Percentiles rank a stretch among this genome's conserved stretches.
Conservation (phyloP, 2,113 vertebrate genomes). For the Steatornis caripensis region DNA sequence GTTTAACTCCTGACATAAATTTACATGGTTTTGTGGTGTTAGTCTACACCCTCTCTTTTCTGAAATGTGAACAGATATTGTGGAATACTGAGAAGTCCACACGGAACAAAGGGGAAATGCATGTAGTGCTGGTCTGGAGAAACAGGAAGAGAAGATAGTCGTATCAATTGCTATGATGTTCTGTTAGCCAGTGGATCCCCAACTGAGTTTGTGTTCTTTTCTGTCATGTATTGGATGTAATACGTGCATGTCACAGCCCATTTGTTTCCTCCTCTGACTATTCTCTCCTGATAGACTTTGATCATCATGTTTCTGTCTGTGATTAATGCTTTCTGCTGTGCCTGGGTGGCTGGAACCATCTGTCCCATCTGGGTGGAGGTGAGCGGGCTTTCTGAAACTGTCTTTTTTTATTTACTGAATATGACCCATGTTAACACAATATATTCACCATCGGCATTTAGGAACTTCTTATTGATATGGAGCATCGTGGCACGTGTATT, state of each 20-base stretch:
- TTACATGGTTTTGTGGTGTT: neutral
- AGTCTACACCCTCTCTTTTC: neutral
- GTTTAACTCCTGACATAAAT: neutral
- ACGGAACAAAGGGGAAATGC: neutral
- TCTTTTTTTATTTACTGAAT: neutral
- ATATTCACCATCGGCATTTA: neutral
- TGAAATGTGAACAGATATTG: slow-evolving; percentile 1
- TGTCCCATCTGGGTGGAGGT: neutral
- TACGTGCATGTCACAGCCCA: neutral
- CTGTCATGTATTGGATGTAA: fast-evolving
- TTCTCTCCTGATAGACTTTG: neutral
- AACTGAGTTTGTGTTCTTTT: neutral
- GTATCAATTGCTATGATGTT: neutral
- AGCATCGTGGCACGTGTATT: too few relatives aligned
- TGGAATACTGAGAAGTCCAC: neutral
- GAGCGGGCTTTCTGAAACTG: neutral
- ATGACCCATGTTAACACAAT: neutral
- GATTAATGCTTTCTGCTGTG: neutral
- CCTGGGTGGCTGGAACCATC: neutral
- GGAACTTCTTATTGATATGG: neutral
- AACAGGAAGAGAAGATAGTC: neutral
- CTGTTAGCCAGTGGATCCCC: neutral
- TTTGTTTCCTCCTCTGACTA: neutral
- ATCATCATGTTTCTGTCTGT: neutral
- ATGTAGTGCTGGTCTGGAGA: neutral